These are phyloP conservation scores for Urocolius indicus DNA, from an alignment of 2,113 vertebrate species.

Conservation along the genomic window DNA sequence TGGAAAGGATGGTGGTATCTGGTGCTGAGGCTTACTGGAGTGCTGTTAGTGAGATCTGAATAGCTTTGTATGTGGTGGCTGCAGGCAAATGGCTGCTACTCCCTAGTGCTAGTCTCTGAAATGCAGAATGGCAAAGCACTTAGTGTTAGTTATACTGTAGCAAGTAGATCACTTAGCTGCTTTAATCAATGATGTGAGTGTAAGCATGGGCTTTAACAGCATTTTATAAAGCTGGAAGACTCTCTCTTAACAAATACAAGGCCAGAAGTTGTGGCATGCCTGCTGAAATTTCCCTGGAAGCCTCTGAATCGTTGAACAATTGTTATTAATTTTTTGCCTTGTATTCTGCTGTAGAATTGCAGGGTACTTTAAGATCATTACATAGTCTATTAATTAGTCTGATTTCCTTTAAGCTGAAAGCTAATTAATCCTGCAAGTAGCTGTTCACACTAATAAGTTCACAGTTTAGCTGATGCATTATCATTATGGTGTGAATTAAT, in stretches of 20 bases:
- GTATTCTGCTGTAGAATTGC: neutral
- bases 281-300: neutral
- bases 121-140: neutral
- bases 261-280: neutral
- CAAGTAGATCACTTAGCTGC: neutral
- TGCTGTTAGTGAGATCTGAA: neutral
- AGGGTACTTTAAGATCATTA: neutral
- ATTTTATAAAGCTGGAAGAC: neutral
- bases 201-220: neutral
- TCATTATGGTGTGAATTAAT: neutral
- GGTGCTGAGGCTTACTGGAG: neutral
- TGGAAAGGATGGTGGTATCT: neutral
- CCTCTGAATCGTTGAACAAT: neutral
- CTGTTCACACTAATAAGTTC: neutral
- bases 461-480: neutral
- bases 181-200: neutral
- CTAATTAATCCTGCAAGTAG: slow-evolving; percentile 16
- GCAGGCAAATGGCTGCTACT: neutral
- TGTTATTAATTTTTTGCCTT: neutral
- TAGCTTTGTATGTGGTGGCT: neutral
- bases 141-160: neutral
- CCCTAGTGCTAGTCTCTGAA: neutral
- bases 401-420: slow-evolving; percentile 2
- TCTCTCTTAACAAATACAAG: neutral
- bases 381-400: neutral